Conservation (phyloP, 1,140 invertebrate genomes). For the Lepidurus apus region DNA sequence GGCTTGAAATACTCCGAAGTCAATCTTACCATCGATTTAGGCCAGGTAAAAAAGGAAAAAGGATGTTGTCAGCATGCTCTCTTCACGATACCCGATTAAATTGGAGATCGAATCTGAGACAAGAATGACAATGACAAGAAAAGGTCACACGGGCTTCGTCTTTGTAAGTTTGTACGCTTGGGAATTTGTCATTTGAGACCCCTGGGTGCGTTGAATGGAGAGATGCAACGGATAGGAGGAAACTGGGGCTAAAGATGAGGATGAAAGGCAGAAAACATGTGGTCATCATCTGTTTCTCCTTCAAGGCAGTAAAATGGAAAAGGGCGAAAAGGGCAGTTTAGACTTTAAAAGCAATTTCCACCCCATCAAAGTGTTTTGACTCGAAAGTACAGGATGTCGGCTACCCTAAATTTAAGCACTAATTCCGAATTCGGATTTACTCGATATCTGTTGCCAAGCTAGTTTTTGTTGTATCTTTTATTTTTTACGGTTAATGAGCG, state of each 20-base stretch:
- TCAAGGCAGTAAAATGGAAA: not conserved
- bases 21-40: slow-evolving; percentile 93
- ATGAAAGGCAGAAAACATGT: not conserved
- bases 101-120: not conserved
- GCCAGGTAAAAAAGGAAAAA: slow-evolving; percentile 64
- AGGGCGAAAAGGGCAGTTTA: not conserved
- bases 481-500: not conserved
- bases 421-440: not conserved
- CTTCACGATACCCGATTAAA: not conserved
- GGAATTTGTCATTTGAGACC: not conserved
- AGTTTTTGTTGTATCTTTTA: not conserved
- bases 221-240: slow-evolving; percentile 2
- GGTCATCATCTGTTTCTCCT: not conserved
- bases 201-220: slow-evolving; percentile 7
- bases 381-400: not conserved
- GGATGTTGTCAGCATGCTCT: not conserved
- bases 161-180: slow-evolving; percentile 2
- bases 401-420: no score
- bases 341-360: not conserved
- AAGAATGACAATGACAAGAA: not conserved
- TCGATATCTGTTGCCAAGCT: not conserved
- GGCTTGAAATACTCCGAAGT: slow-evolving; percentile 95
- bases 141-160: not conserved
- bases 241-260: not conserved
- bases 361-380: not conserved